Conservation (phyloP, 2,113 vertebrate species). For the Ariopsis seemanni region DNA sequence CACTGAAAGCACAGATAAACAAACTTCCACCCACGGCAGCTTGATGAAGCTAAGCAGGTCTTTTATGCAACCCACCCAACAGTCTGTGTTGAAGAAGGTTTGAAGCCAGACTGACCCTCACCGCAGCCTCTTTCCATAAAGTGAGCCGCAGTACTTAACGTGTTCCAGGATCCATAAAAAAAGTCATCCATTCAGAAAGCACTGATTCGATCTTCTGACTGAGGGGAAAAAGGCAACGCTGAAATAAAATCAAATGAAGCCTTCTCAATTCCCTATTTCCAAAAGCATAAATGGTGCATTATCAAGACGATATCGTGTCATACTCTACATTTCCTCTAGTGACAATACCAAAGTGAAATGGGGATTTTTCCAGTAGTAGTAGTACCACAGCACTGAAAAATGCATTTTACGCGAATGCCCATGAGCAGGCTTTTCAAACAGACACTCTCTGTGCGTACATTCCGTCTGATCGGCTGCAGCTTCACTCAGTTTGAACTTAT, state of each 20-base stretch:
- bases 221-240: not conserved
- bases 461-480: slow-evolving; percentile 35
- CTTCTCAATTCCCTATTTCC: not conserved
- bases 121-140: not conserved
- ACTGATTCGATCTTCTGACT: slow-evolving; percentile 3
- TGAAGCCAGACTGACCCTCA: not conserved
- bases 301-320: slow-evolving; percentile 14
- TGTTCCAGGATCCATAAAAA: slow-evolving; percentile 3
- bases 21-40: slow-evolving; percentile 35
- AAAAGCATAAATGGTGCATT: slow-evolving; percentile 16
- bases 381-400: slow-evolving; percentile 20
- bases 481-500: slow-evolving; percentile 29
- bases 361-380: slow-evolving; percentile 30
- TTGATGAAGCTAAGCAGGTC: slow-evolving; percentile 14
- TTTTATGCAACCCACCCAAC: not conserved
- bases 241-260: slow-evolving; percentile 16
- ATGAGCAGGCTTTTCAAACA: slow-evolving; percentile 73
- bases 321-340: slow-evolving; percentile 19
- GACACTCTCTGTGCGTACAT: slow-evolving; percentile 57
- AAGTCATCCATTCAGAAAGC: not conserved
- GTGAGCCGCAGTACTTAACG: slow-evolving; percentile 16
- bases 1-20: slow-evolving; percentile 30
- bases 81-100: slow-evolving; percentile 2
- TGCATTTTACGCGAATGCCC: slow-evolving; percentile 52
- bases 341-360: slow-evolving; percentile 33